Percentiles rank a stretch among this genome's conserved stretches.
phyloP scores from a whole-genome alignment of 2,797 vertebrate genomes.

The Echeneis naucrates region DNA sequence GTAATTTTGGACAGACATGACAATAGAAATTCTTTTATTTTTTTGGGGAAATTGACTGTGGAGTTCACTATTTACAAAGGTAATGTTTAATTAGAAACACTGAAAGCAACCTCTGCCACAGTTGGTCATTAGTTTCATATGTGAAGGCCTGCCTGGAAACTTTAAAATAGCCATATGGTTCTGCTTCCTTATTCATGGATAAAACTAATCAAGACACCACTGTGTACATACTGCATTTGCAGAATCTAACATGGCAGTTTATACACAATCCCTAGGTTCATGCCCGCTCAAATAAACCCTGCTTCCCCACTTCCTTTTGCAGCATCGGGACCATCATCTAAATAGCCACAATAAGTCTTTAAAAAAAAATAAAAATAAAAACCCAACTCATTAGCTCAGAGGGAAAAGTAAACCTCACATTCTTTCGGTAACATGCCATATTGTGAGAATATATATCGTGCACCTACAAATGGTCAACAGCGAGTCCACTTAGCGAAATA shows the following conservation, averaged over 20 bases:
- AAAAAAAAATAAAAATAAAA: too few species aligned
- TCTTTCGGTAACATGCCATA: not conserved
- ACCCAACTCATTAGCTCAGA: not conserved
- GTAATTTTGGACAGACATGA: not conserved
- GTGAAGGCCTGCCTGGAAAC: not conserved
- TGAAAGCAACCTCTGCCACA: conserved; percentile 10
- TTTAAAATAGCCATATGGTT: conserved; percentile 1
- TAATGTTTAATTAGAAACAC: conserved; percentile 5
- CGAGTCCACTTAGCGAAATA: conserved; percentile 1
- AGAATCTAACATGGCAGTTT: not conserved
- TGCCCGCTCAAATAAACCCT: not conserved
- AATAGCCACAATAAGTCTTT: not conserved
- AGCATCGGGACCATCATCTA: not conserved
- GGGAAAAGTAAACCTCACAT: not conserved
- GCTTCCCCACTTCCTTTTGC: not conserved
- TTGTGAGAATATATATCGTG: not conserved
- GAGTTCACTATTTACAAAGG: conserved; percentile 10
- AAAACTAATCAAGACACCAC: conserved; percentile 10
- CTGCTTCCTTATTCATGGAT: conserved; percentile 4
- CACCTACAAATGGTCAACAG: not conserved
- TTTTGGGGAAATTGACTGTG: not conserved
- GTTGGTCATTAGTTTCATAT: conserved; percentile 16
- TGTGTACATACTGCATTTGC: not conserved
- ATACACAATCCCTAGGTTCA: not conserved
- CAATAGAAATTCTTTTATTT: not conserved